These are phyloP conservation scores for Pachymerium ferrugineum DNA, from an alignment of 2,888 invertebrate genomes.

Conservation along the genomic window DNA sequence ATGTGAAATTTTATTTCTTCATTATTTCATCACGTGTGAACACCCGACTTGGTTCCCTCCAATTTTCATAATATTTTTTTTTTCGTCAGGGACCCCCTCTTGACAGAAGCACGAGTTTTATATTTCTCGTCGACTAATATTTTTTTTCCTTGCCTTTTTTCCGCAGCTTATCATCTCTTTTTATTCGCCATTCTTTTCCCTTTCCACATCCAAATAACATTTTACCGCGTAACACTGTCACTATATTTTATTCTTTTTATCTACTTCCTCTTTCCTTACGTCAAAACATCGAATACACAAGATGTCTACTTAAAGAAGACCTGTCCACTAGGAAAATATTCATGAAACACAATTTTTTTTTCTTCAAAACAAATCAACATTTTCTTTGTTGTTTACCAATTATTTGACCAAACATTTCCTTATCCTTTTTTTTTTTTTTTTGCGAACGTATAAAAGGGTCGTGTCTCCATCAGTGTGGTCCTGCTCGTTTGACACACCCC, in stretches of 20 bases:
- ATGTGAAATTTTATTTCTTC: constrained; percentile 26
- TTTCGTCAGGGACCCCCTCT: background rate
- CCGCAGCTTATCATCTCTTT: constrained; percentile 14
- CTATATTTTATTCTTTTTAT: constrained; percentile 20
- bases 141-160: background rate
- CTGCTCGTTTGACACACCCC: constrained; percentile 16
- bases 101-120: constrained; percentile 18
- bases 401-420: background rate
- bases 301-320: background rate
- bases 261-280: constrained; percentile 9
- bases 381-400: too few species aligned
- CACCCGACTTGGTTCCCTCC: too few species aligned
- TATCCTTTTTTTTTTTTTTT: background rate
- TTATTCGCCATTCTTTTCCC: constrained; percentile 18
- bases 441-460: constrained; percentile 8
- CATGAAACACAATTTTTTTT: too few species aligned
- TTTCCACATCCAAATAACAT: constrained; percentile 19
- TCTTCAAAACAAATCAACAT: too few species aligned
- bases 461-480: background rate
- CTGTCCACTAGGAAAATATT: too few species aligned
- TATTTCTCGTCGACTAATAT: constrained; percentile 19
- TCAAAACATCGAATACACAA: background rate
- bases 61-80: background rate
- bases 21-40: constrained; percentile 28
- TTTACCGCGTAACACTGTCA: constrained; percentile 14